Evolutionary conservation across 1,140 invertebrate genomes (phyloP).

Genomic region (Anagrus nilaparvatae): DNA sequence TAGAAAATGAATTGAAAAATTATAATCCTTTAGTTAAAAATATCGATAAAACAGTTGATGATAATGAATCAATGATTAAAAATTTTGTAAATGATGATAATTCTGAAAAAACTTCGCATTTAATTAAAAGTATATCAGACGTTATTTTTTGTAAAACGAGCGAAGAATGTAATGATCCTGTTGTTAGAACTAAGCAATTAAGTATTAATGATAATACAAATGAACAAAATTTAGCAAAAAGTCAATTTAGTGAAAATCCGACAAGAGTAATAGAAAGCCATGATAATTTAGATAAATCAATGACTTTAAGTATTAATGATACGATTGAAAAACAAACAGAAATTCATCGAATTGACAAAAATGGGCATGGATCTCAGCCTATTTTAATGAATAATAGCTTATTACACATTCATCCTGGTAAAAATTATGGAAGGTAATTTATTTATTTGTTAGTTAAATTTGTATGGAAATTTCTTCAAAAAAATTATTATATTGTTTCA

Average conservation of each 20-base stretch:
- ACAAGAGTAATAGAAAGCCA: background rate
- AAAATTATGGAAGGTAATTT: background rate
- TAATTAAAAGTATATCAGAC: conserved; percentile 1
- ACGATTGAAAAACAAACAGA: background rate
- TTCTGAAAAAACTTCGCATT: conserved; percentile 3
- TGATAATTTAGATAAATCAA: background rate
- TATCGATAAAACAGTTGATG: background rate
- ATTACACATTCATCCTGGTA: background rate
- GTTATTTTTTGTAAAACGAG: background rate
- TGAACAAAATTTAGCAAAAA: background rate
- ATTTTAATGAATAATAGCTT: background rate
- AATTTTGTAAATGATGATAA: too few relatives aligned
- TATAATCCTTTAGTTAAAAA: too few relatives aligned
- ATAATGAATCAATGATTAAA: too few relatives aligned
- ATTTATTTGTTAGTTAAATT: background rate
- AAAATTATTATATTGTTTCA: background rate
- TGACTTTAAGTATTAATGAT: background rate
- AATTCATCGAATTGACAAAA: too few relatives aligned
- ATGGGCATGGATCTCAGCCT: background rate
- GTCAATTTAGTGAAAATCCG: background rate
- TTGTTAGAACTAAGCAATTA: background rate
- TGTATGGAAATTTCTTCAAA: background rate
- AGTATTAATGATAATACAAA: background rate
- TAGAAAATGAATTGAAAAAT: background rate
- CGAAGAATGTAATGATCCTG: background rate